These are phyloP conservation scores for Prionailurus bengalensis DNA, from an alignment of 2,113 vertebrate species.

Conservation along the genomic window DNA sequence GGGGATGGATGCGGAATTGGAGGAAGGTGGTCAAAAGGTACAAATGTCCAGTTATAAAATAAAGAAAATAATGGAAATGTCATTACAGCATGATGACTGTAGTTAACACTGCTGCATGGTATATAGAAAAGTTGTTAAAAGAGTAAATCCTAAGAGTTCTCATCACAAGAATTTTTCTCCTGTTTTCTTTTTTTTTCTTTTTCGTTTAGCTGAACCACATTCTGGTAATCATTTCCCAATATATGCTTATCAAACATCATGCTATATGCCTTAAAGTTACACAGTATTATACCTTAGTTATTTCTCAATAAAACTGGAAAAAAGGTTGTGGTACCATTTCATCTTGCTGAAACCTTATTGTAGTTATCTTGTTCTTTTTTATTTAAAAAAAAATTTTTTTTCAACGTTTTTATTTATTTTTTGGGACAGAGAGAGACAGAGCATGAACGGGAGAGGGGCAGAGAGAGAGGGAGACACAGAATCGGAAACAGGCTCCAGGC, in stretches of 20 bases:
- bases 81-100: background rate
- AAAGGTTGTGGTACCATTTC: background rate
- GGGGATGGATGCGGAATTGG: background rate
- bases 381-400: no score
- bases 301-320: background rate
- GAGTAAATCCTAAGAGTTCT: background rate
- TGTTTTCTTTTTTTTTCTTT: background rate
- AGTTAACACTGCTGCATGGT: background rate
- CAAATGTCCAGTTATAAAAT: background rate
- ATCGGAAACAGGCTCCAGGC: no score
- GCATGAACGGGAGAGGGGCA: no score
- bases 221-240: background rate
- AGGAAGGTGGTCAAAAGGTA: background rate
- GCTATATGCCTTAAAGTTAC: background rate
- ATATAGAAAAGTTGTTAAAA: background rate
- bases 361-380: background rate
- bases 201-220: background rate
- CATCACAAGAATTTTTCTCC: background rate
- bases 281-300: background rate
- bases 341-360: background rate
- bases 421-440: no score
- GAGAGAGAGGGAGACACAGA: no score
- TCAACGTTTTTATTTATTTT: no score
- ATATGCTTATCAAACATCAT: background rate
- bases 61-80: background rate